These are phyloP conservation scores for Misgurnus anguillicaudatus DNA, from an alignment of 2,113 vertebrate species.

Conservation along the genomic window DNA sequence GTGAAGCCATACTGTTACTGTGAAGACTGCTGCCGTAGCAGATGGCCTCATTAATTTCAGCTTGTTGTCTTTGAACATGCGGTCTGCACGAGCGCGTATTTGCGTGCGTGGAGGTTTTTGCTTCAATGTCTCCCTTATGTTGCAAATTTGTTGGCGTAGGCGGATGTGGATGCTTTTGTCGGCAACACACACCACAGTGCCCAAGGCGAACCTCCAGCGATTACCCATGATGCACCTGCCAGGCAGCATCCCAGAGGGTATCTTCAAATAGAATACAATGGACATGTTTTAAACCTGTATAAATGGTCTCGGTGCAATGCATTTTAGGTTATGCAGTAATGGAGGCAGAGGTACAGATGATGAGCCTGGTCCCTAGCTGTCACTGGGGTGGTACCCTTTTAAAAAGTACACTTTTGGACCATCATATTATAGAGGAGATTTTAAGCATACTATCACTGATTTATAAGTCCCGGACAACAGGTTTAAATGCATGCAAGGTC, in stretches of 20 bases:
- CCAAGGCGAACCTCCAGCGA: conserved; percentile 30
- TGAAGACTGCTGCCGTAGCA: conserved; percentile 55
- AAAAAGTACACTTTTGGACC: too few species aligned
- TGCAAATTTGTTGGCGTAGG: conserved; percentile 19
- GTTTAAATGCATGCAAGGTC: too few species aligned
- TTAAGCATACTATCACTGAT: too few species aligned
- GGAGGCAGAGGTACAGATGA: too few species aligned
- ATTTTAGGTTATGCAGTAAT: too few species aligned
- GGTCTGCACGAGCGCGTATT: conserved; percentile 45
- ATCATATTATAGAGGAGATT: too few species aligned
- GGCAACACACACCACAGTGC: conserved; percentile 14
- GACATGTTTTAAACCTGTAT: conserved; percentile 9
- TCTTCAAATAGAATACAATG: neutral
- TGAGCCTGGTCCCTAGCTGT: too few species aligned
- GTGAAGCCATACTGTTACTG: conserved; percentile 49
- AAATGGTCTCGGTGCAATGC: too few species aligned
- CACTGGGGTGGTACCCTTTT: too few species aligned
- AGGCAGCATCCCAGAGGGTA: neutral
- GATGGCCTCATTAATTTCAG: conserved; percentile 66
- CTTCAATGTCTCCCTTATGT: conserved; percentile 22
- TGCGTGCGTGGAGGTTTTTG: neutral
- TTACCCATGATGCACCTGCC: conserved; percentile 42
- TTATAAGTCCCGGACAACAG: too few species aligned
- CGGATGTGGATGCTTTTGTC: conserved; percentile 40
- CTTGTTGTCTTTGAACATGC: conserved; percentile 65